A percentile compares a stretch with the other conserved stretches of the same genome.
Evolutionary conservation across 2,888 invertebrate species (phyloP).

Genomic region (Noctuana brunneofusca): DNA sequence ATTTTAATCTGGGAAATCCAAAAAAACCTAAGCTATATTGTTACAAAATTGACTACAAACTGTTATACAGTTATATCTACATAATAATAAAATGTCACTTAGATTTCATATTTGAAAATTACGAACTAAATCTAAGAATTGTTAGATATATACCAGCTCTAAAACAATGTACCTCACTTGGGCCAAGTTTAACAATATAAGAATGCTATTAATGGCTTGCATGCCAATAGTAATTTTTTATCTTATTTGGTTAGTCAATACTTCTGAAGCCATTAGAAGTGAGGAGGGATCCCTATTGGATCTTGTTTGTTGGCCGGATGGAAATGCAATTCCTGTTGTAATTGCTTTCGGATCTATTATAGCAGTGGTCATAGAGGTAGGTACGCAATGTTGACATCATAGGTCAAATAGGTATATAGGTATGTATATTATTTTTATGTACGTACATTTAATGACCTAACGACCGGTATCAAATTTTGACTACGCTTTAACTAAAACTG

Average conservation of each 20-base stretch:
- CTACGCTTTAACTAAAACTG: too few relatives aligned
- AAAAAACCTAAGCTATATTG: too few relatives aligned
- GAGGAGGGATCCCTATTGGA: conserved; percentile 74
- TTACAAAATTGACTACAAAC: too few relatives aligned
- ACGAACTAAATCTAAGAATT: too few relatives aligned
- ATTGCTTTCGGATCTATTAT: conserved; percentile 69
- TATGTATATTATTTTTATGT: not conserved
- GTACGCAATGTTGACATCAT: too few relatives aligned
- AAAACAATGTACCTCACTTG: conserved; percentile 65
- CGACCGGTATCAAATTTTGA: too few relatives aligned
- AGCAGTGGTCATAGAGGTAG: conserved; percentile 75
- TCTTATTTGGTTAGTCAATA: conserved; percentile 73
- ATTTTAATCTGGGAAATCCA: too few relatives aligned
- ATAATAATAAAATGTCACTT: too few relatives aligned
- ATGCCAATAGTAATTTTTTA: conserved; percentile 77
- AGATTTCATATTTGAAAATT: too few relatives aligned
- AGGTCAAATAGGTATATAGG: not conserved
- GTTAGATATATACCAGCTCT: too few relatives aligned
- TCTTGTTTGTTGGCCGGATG: conserved; percentile 77
- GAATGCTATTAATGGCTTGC: conserved; percentile 74
- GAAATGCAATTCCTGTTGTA: conserved; percentile 75
- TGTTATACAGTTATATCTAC: too few relatives aligned
- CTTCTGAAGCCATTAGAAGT: conserved; percentile 72
- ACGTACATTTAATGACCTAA: too few relatives aligned
- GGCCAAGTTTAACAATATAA: conserved; percentile 74